Conservation (phyloP, 1,140 invertebrate genomes). For the Apis florea region DNA sequence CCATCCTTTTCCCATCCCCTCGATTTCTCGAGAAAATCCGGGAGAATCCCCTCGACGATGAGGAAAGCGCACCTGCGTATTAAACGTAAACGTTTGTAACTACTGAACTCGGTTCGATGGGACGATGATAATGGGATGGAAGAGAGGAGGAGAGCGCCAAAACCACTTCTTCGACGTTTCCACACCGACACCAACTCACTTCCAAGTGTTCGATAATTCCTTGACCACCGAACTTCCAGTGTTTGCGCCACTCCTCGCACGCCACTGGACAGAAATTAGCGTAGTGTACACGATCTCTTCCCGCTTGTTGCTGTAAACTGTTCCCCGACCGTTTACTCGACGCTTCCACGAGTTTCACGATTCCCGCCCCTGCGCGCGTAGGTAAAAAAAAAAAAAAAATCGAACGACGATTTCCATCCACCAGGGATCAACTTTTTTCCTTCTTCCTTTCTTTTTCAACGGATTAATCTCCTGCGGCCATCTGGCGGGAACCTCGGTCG, state of each 20-base stretch:
- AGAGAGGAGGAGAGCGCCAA: too few relatives aligned
- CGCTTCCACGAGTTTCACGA: too few relatives aligned
- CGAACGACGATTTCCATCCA: too few relatives aligned
- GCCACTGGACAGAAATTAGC: background rate
- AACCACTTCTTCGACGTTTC: conserved; percentile 15
- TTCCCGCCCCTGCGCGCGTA: background rate
- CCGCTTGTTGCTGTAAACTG: background rate
- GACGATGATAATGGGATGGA: too few relatives aligned
- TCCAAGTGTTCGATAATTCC: conserved; percentile 21
- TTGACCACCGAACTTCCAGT: background rate
- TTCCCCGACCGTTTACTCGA: too few relatives aligned
- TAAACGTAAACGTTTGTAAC: too few relatives aligned
- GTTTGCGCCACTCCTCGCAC: conserved; percentile 10
- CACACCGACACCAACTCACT: background rate
- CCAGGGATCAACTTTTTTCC: background rate
- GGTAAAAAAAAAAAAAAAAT: background rate
- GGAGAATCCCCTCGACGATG: too few relatives aligned
- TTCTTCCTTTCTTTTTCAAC: background rate
- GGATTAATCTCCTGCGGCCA: conserved; percentile 11
- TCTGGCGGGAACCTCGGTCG: background rate
- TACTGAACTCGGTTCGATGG: too few relatives aligned
- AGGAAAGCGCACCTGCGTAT: too few relatives aligned
- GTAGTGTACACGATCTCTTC: background rate
- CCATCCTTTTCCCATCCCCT: background rate
- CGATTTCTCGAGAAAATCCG: background rate